Evolutionary conservation across 2,888 invertebrate genomes (phyloP).

Genomic region (Mystacides longicornis): DNA sequence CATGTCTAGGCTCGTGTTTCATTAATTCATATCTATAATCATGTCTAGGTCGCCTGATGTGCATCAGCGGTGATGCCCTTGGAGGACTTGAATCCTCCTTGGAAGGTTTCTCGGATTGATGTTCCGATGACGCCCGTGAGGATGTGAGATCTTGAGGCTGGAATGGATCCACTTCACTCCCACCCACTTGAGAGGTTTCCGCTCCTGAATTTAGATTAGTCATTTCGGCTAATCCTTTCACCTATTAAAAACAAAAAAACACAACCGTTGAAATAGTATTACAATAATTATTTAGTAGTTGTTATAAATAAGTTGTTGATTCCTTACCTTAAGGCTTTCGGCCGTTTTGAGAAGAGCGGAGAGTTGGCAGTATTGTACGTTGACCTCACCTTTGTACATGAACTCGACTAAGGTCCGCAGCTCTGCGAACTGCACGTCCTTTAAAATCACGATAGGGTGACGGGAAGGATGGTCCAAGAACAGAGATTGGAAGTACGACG

Average conservation of each 20-base stretch:
- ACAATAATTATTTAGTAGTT: neutral
- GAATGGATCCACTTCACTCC: conserved; percentile 26
- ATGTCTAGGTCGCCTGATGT: conserved; percentile 38
- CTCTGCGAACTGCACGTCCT: conserved; percentile 88
- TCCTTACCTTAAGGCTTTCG: conserved; percentile 71
- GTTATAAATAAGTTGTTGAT: neutral
- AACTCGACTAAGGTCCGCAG: conserved; percentile 88
- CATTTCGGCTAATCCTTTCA: conserved; percentile 90
- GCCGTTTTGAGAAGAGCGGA: conserved; percentile 86
- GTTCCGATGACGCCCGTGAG: conserved; percentile 34
- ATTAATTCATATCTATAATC: conserved; percentile 20
- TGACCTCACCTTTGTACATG: conserved; percentile 95
- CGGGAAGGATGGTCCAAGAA: conserved; percentile 89
- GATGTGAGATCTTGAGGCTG: conserved; percentile 39
- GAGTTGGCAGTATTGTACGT: conserved; percentile 89
- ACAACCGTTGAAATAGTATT: neutral
- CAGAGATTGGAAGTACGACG: conserved; percentile 88
- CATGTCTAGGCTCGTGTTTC: conserved; percentile 11
- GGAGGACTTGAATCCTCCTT: conserved; percentile 39
- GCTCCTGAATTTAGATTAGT: conserved; percentile 68
- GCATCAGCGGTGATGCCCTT: conserved; percentile 44
- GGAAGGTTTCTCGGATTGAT: conserved; percentile 33
- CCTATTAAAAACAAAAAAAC: conserved; percentile 35
- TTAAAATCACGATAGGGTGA: conserved; percentile 89
- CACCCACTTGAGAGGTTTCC: conserved; percentile 36